Evolutionary conservation across 2,888 invertebrate species (phyloP), one percentile per base, ranked within the genome.

Genomic region (Hanleya hanleyi): DNA sequence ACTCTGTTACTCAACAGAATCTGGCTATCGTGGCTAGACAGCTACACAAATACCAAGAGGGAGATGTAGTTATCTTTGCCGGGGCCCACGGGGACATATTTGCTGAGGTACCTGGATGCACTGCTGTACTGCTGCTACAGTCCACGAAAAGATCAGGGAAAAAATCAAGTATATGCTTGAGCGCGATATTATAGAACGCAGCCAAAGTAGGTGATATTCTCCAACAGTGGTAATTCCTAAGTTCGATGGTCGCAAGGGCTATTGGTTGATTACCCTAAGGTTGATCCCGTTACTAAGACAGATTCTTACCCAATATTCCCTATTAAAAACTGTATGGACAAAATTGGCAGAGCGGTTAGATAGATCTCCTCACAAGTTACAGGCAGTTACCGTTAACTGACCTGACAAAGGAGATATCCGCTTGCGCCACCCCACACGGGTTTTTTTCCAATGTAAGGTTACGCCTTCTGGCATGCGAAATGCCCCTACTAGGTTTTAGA

Each of bases 51-150:
- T 50, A 50, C 33, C n/a, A 12, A 36, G 33, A 50, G 50, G 33
- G 47, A 22, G 32, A 50, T n/a, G n/a, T 36, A n/a, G 26, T 29
- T 38, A 9, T 51, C n/a, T 33, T 78, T 7, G 72, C 75, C 29
- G 36, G 64, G 18, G 75, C 75, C 37, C 77, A 67, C 72, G 49
- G 49, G 32, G 67, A 78, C 47, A 71, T 77, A 64, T 80, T 76
- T 69, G 70, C n/a, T n/a, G n/a, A n/a, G n/a, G n/a, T n/a, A n/a
- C n/a, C n/a, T n/a, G n/a, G n/a, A n/a, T n/a, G n/a, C n/a, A n/a
- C n/a, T n/a, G n/a, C n/a, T n/a, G n/a, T n/a, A n/a, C n/a, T n/a
- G n/a, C n/a, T n/a, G n/a, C 76, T 37, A 70, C 72, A 12, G 49
- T 22, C 50, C 75, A 76, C 38, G 74, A 76, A 69, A 71, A 75